Conservation (phyloP, 1,140 invertebrate species). For the Apis dorsata region DNA sequence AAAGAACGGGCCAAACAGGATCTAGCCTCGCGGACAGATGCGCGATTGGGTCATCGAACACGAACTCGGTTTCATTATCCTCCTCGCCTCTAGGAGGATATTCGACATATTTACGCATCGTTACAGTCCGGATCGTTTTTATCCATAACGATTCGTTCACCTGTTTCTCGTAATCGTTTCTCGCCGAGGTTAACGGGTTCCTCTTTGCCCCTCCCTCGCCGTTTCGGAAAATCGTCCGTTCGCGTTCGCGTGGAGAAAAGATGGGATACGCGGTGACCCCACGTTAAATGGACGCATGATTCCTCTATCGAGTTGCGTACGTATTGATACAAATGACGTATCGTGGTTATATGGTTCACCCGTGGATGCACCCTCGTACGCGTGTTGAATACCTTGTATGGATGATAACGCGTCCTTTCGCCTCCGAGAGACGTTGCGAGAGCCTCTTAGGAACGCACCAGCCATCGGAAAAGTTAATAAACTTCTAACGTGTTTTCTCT, state of each 20-base stretch:
- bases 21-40: constrained; percentile 54
- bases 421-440: neutral
- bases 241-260: too few relatives aligned
- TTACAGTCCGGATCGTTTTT: too few relatives aligned
- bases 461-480: constrained; percentile 4
- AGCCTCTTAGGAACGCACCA: neutral
- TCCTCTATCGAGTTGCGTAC: too few relatives aligned
- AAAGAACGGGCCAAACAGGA: constrained; percentile 63
- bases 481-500: constrained; percentile 12
- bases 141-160: too few relatives aligned
- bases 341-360: neutral
- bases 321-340: too few relatives aligned
- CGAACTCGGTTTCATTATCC: neutral
- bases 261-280: too few relatives aligned
- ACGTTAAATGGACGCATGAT: too few relatives aligned
- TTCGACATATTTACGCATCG: neutral
- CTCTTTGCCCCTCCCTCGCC: too few relatives aligned
- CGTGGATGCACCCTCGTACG: constrained; percentile 31
- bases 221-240: too few relatives aligned
- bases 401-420: constrained; percentile 35
- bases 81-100: neutral
- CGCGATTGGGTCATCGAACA: constrained; percentile 31
- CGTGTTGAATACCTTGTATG: constrained; percentile 35
- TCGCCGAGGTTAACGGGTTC: neutral
- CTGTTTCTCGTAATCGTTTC: too few relatives aligned